A percentile compares a stretch with the other conserved stretches of the same genome.
phyloP scores from a whole-genome alignment of 2,797 vertebrate genomes.

The Scolopax bukidnonensis region DNA sequence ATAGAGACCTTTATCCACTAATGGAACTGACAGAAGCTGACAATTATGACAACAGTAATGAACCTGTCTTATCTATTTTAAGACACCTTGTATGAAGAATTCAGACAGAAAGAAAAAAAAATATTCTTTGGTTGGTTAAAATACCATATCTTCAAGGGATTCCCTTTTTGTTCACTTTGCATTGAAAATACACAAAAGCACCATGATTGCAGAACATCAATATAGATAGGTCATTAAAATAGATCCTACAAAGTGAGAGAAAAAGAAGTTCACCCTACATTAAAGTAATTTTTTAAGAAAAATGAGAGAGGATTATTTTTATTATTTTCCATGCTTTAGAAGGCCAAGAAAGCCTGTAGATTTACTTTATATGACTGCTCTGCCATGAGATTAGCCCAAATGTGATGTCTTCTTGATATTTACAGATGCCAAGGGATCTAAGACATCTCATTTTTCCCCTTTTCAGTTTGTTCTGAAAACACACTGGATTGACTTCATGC shows the following conservation, averaged over 20 bases:
- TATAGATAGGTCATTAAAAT: slow-evolving; percentile 65
- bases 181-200: slow-evolving; percentile 36
- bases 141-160: slow-evolving; percentile 48
- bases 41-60: slow-evolving; percentile 20
- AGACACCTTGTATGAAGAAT: slow-evolving; percentile 14
- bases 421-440: slow-evolving; percentile 12
- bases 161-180: slow-evolving; percentile 15
- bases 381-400: neutral
- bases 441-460: neutral
- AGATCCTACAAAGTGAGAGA: slow-evolving; percentile 9
- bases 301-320: neutral
- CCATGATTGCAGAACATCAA: slow-evolving; percentile 45
- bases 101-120: neutral
- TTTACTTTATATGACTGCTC: slow-evolving; percentile 23
- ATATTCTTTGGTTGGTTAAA: slow-evolving; percentile 39
- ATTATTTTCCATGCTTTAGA: neutral
- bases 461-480: slow-evolving; percentile 23
- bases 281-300: slow-evolving; percentile 19
- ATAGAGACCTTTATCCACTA: slow-evolving; percentile 14
- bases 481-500: neutral
- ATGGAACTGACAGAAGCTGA: slow-evolving; percentile 33
- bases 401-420: slow-evolving; percentile 40
- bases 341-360: neutral
- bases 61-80: slow-evolving; percentile 45
- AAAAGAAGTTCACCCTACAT: neutral